A percentile compares a stretch with the other conserved stretches of the same genome.
These are phyloP conservation scores for Capromys pilorides DNA, from an alignment of 2,797 vertebrate species.

Conservation along the genomic window DNA sequence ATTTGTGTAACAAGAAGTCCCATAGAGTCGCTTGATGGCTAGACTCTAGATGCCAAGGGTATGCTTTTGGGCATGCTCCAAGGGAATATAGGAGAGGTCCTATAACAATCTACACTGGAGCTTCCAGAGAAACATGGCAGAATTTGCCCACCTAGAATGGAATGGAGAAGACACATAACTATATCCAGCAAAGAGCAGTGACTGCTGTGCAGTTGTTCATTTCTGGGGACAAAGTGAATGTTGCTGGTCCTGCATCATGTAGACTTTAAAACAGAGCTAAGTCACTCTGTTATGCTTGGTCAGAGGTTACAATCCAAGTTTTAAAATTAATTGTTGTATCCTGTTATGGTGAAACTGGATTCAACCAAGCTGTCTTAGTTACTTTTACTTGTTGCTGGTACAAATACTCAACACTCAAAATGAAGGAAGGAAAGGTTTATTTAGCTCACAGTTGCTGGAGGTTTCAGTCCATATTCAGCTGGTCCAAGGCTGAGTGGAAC, in stretches of 20 bases:
- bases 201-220: constrained; percentile 96
- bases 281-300: neutral
- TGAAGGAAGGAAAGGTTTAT: no score
- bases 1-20: constrained; percentile 91
- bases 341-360: constrained; percentile 96
- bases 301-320: constrained; percentile 93
- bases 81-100: constrained; percentile 95
- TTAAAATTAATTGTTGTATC: constrained; percentile 94
- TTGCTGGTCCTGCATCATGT: constrained; percentile 90
- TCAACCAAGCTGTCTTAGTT: no score
- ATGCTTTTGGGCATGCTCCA: constrained; percentile 95
- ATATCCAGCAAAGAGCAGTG: constrained; percentile 96
- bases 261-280: neutral
- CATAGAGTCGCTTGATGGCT: no score
- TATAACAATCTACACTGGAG: constrained; percentile 97
- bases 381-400: no score
- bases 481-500: no score
- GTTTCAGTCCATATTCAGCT: no score
- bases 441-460: no score
- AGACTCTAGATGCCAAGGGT: constrained; percentile 83
- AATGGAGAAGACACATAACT: constrained; percentile 95
- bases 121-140: constrained; percentile 97
- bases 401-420: no score
- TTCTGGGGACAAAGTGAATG: constrained; percentile 97
- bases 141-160: constrained; percentile 92